Percentiles rank a stretch among this genome's conserved stretches.
phyloP scores from a whole-genome alignment of 64 coral and sea anemone species.

The Porites australiensis region DNA sequence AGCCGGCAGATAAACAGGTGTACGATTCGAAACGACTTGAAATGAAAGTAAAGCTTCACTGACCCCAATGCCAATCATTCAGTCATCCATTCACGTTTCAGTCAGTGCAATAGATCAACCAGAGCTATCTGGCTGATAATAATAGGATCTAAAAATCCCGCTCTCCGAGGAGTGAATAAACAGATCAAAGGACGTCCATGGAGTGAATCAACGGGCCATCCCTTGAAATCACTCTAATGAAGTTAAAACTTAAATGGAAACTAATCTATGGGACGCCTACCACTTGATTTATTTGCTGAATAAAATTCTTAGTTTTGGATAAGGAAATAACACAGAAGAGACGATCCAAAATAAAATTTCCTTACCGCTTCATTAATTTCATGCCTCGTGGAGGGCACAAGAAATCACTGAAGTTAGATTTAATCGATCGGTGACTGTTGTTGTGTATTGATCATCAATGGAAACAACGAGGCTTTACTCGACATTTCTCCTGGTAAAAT shows the following conservation, averaged over 20 bases:
- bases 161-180: neutral
- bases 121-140: neutral
- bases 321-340: neutral
- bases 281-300: slow-evolving; percentile 26
- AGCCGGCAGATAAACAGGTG: slow-evolving; percentile 31
- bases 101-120: neutral
- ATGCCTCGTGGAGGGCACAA: neutral
- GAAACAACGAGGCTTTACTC: neutral
- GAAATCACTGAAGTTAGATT: neutral
- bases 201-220: neutral
- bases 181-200: neutral
- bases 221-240: slow-evolving; percentile 21
- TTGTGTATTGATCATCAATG: neutral
- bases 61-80: neutral
- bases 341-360: neutral
- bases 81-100: slow-evolving; percentile 27
- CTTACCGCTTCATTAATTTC: slow-evolving; percentile 20
- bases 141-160: neutral
- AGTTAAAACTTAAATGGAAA: slow-evolving; percentile 10
- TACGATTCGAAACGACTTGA: neutral
- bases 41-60: slow-evolving; percentile 17
- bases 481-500: slow-evolving; percentile 24
- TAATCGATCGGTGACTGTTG: slow-evolving; percentile 13
- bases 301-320: neutral
- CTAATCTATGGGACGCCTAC: neutral